A percentile compares a stretch with the other conserved stretches of the same genome.
phyloP scores from a whole-genome alignment of 2,113 vertebrate genomes.

The Meriones unguiculatus region DNA sequence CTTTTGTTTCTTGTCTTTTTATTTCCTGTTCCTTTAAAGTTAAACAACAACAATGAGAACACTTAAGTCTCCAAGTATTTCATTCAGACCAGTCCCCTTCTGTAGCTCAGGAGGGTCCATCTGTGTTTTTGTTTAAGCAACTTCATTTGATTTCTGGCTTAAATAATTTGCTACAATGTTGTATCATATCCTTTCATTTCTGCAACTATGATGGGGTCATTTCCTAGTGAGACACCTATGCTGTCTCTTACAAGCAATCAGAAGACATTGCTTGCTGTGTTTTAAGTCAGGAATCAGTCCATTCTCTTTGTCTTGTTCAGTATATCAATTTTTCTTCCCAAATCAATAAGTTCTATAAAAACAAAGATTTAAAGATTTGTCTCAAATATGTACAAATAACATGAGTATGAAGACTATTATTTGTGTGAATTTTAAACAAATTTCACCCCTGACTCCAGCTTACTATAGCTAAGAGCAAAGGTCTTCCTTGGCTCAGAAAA shows the following conservation, averaged over 20 bases:
- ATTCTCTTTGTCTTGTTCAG: neutral
- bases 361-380: neutral
- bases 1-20: constrained; percentile 12
- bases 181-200: neutral
- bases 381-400: neutral
- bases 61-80: neutral
- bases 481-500: neutral
- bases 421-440: constrained; percentile 10
- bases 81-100: neutral
- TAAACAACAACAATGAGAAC: neutral
- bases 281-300: neutral
- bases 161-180: neutral
- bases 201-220: neutral
- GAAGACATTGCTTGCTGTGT: neutral
- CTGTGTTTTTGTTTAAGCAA: neutral
- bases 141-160: constrained; percentile 10
- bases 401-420: neutral
- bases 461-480: neutral
- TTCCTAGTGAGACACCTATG: neutral
- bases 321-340: neutral
- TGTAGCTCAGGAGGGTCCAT: neutral
- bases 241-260: neutral
- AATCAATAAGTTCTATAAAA: neutral
- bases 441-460: neutral
- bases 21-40: constrained; percentile 8